These are phyloP conservation scores for Ganaspis brasiliensis DNA, from an alignment of 2,888 invertebrate genomes.

Conservation along the genomic window DNA sequence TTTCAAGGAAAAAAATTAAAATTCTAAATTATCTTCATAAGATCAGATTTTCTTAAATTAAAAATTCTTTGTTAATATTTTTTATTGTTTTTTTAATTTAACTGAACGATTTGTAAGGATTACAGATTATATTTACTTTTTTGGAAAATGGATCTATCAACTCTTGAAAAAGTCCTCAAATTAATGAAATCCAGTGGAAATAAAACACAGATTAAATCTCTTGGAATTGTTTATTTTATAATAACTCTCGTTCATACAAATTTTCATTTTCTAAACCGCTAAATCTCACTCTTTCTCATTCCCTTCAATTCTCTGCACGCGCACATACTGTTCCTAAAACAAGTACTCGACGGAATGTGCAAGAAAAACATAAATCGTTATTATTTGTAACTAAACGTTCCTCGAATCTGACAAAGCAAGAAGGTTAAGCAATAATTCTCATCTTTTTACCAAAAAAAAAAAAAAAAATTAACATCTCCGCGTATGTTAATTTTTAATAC, in stretches of 20 bases:
- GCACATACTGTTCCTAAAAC: constrained; percentile 14
- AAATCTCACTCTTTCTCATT: constrained; percentile 36
- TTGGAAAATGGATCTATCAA: too few relatives aligned
- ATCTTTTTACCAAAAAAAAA: constrained; percentile 10
- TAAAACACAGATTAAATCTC: constrained; percentile 58
- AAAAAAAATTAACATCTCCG: constrained; percentile 12
- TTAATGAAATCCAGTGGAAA: too few relatives aligned
- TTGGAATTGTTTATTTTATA: constrained; percentile 39
- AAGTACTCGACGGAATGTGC: constrained; percentile 42
- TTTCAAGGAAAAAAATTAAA: too few relatives aligned
- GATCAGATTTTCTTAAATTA: too few relatives aligned
- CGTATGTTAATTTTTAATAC: constrained; percentile 16
- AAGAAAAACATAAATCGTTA: constrained; percentile 26
- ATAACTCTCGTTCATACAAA: constrained; percentile 27
- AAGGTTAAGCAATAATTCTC: constrained; percentile 36
- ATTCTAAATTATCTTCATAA: too few relatives aligned
- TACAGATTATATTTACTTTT: too few relatives aligned
- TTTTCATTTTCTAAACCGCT: constrained; percentile 5
- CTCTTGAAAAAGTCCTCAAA: too few relatives aligned
- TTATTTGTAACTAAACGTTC: constrained; percentile 35
- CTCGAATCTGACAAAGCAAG: constrained; percentile 34
- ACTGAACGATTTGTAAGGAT: too few relatives aligned
- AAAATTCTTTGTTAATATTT: too few relatives aligned
- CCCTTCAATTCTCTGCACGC: constrained; percentile 34
- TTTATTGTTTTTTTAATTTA: too few relatives aligned